Percentiles rank a stretch among this genome's conserved stretches.
Evolutionary conservation across 2,888 invertebrate genomes (phyloP).

Genomic region (Ennomos erosarius): DNA sequence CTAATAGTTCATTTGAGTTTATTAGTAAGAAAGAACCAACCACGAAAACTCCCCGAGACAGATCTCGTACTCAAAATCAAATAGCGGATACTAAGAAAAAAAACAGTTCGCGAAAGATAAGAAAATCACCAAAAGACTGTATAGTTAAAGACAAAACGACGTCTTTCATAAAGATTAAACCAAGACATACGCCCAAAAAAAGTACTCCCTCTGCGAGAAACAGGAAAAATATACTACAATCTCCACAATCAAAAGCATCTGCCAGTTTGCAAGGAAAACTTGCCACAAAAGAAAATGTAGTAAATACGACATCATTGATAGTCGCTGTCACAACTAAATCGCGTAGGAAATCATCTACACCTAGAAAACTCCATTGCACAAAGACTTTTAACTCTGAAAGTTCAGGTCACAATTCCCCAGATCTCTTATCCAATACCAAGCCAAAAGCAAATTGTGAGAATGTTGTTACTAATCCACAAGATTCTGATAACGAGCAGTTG

Average conservation of each 20-base stretch:
- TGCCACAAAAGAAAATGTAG: conserved; percentile 51
- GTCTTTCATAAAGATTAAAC: conserved; percentile 73
- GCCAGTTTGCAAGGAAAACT: conserved; percentile 46
- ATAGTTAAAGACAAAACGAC: conserved; percentile 60
- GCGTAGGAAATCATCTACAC: conserved; percentile 79
- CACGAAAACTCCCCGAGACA: conserved; percentile 47
- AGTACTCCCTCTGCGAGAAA: conserved; percentile 47
- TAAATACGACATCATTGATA: conserved; percentile 38
- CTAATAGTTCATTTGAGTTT: conserved; percentile 49
- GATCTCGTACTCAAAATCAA: conserved; percentile 24
- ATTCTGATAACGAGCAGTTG: conserved; percentile 69
- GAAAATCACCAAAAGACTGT: conserved; percentile 53
- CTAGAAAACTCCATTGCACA: conserved; percentile 73
- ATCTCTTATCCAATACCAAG: conserved; percentile 43
- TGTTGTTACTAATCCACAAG: conserved; percentile 44
- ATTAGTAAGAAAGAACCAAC: conserved; percentile 36
- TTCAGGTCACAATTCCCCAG: conserved; percentile 60
- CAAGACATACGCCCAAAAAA: conserved; percentile 69
- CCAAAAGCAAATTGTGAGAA: conserved; percentile 40
- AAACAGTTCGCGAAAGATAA: conserved; percentile 47
- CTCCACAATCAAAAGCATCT: conserved; percentile 38
- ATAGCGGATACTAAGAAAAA: conserved; percentile 46
- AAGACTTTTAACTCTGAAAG: conserved; percentile 68
- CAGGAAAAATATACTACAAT: conserved; percentile 47
- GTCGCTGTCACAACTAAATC: conserved; percentile 67